Evolutionary conservation across 2,888 invertebrate species (phyloP).

Genomic region (Scrobipalpa atriplicella): DNA sequence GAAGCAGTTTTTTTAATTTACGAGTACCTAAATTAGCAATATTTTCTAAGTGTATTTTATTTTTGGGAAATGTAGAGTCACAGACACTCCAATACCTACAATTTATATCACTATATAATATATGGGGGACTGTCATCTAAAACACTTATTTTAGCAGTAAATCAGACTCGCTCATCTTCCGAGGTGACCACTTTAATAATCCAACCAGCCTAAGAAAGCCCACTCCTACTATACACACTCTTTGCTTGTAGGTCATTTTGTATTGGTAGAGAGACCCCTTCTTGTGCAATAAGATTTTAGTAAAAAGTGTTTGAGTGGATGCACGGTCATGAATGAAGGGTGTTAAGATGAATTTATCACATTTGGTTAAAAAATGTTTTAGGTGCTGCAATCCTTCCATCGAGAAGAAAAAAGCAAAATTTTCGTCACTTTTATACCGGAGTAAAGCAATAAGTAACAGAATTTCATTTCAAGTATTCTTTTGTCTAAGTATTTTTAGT

Average conservation of each 20-base stretch:
- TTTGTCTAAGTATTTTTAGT: background rate
- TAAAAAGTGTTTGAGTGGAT: conserved; percentile 54
- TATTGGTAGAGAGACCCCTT: conserved; percentile 49
- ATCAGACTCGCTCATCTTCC: conserved; percentile 62
- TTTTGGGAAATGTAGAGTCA: background rate
- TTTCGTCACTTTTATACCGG: background rate
- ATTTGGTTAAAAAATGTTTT: conserved; percentile 26
- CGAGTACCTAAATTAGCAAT: too few species aligned
- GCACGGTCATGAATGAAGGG: conserved; percentile 60
- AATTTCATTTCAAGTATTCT: background rate
- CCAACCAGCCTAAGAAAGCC: conserved; percentile 44
- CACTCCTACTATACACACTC: background rate
- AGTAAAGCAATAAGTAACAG: background rate
- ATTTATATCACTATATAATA: conserved; percentile 38
- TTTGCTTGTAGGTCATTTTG: conserved; percentile 38
- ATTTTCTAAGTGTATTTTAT: too few species aligned
- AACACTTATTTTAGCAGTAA: conserved; percentile 58
- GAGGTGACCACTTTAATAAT: conserved; percentile 52
- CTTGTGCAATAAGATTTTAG: conserved; percentile 49
- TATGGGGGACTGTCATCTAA: conserved; percentile 44
- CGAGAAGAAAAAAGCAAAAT: background rate
- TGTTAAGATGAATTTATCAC: conserved; percentile 43
- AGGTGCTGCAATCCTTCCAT: background rate
- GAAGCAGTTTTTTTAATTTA: too few species aligned
- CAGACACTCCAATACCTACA: conserved; percentile 27